phyloP scores from a whole-genome alignment of 64 coral and sea anemone genomes.

The Porites lutea region DNA sequence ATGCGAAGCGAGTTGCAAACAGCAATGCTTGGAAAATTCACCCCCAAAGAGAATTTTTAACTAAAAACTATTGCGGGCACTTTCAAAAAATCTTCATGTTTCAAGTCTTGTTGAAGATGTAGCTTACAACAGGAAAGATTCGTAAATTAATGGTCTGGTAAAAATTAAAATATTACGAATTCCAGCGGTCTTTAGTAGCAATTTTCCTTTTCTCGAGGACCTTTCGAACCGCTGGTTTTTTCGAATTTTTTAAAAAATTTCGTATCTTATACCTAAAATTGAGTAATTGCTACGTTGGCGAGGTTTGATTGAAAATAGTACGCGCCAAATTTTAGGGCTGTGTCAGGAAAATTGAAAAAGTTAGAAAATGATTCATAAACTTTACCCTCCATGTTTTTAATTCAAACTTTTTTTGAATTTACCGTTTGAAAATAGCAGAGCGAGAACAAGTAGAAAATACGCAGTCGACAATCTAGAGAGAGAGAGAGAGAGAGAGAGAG shows the following conservation, averaged over 20 bases:
- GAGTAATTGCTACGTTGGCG: not conserved
- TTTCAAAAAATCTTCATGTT: not conserved
- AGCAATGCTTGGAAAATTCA: not conserved
- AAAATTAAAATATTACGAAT: not conserved
- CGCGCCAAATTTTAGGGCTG: too few species aligned
- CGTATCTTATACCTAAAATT: not conserved
- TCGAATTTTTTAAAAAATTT: not conserved
- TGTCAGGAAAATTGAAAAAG: not conserved
- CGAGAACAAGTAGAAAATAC: too few species aligned
- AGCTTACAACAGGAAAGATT: too few species aligned
- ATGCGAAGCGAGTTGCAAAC: too few species aligned
- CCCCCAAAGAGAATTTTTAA: too few species aligned
- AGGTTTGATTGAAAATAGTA: too few species aligned
- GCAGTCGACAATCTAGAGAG: too few species aligned
- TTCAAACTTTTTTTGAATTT: too few species aligned
- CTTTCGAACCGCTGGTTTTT: too few species aligned
- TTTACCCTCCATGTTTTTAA: not conserved
- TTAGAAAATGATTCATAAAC: not conserved
- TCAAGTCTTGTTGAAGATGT: too few species aligned
- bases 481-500: too few species aligned
- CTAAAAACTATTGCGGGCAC: not conserved
- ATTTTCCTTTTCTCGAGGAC: not conserved
- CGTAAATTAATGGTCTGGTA: too few species aligned
- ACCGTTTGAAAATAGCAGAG: not conserved
- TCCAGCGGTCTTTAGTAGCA: not conserved